phyloP scores from a whole-genome alignment of 2,888 invertebrate species.

The Anarsia innoxiella region DNA sequence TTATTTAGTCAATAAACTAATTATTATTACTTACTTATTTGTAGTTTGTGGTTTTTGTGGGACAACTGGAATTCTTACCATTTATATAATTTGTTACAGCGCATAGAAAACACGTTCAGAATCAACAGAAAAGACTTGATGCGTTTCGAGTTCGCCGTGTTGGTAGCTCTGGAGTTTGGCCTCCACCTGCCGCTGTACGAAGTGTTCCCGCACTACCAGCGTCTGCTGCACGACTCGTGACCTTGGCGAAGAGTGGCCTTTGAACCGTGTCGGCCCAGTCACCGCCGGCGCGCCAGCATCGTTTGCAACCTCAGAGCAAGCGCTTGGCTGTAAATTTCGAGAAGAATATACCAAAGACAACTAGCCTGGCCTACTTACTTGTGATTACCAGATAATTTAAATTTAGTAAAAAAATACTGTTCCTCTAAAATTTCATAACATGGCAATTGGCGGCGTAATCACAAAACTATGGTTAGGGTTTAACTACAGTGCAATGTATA shows the following conservation, averaged over 20 bases:
- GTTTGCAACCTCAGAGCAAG: slow-evolving; percentile 45
- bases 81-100: slow-evolving; percentile 75
- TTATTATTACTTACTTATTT: no score
- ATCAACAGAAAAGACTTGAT: slow-evolving; percentile 93
- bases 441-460: no score
- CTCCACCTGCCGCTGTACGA: slow-evolving; percentile 94
- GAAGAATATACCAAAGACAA: no score
- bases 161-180: slow-evolving; percentile 95
- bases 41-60: no score
- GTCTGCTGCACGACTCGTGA: slow-evolving; percentile 94
- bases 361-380: no score
- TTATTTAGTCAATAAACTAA: slow-evolving; percentile 5
- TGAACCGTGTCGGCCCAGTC: slow-evolving; percentile 36
- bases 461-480: no score
- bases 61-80: no score
- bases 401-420: no score
- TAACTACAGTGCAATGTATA: no score
- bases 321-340: slow-evolving; percentile 45
- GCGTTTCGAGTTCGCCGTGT: slow-evolving; percentile 93
- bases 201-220: slow-evolving; percentile 95
- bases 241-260: slow-evolving; percentile 52
- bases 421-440: no score
- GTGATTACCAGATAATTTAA: no score
- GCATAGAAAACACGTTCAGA: slow-evolving; percentile 92
- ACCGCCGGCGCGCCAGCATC: slow-evolving; percentile 47